Conservation (phyloP, 2,888 invertebrate species). For the Drosophila paucipuncta region DNA sequence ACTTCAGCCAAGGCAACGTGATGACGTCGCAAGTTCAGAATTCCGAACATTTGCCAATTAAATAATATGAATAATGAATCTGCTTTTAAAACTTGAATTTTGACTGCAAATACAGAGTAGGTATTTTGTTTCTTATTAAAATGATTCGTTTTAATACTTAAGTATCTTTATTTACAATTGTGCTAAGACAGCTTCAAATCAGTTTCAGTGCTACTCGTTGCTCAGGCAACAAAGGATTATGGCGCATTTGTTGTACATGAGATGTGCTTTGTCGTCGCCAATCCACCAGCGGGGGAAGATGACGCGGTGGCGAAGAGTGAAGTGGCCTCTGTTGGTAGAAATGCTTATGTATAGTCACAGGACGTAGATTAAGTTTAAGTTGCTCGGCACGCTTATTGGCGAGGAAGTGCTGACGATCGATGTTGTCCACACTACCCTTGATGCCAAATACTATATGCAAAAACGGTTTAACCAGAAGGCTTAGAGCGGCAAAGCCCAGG, state of each 20-base stretch:
- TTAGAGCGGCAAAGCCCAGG: conserved; percentile 77
- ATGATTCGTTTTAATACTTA: neutral
- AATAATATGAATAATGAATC: neutral
- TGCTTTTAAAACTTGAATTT: conserved; percentile 29
- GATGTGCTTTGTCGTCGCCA: conserved; percentile 47
- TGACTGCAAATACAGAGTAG: conserved; percentile 19
- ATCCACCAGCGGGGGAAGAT: conserved; percentile 46
- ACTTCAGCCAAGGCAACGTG: conserved; percentile 16
- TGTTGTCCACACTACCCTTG: conserved; percentile 71
- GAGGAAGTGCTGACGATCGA: conserved; percentile 64
- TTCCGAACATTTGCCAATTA: conserved; percentile 27
- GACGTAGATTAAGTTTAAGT: conserved; percentile 69
- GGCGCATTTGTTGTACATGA: neutral
- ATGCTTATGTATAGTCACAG: conserved; percentile 83
- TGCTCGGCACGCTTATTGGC: conserved; percentile 68
- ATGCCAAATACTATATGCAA: conserved; percentile 79
- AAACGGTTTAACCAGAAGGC: conserved; percentile 79
- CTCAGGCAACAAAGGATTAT: conserved; percentile 60
- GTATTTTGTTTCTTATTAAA: neutral
- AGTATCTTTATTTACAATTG: conserved; percentile 15
- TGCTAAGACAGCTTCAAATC: neutral
- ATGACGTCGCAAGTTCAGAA: conserved; percentile 20
- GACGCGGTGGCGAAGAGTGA: conserved; percentile 49
- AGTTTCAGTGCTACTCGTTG: conserved; percentile 41
- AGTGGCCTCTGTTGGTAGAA: conserved; percentile 74